Evolutionary conservation across 2,888 invertebrate genomes (phyloP).

Genomic region (Ceratothoa steindachneri): DNA sequence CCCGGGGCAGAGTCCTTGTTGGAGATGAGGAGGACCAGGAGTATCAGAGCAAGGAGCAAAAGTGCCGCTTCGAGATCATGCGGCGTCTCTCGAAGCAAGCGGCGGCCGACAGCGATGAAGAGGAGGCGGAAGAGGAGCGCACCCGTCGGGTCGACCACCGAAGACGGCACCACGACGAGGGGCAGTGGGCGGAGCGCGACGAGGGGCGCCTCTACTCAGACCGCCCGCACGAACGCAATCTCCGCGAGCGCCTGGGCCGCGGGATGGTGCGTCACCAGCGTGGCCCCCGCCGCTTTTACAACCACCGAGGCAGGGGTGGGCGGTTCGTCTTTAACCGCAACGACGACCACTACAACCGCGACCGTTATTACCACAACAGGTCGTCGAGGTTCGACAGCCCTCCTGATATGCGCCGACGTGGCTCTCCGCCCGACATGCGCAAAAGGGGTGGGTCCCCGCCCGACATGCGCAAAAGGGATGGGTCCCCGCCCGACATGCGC

Average conservation of each 20-base stretch:
- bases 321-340: background rate
- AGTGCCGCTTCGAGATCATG: background rate
- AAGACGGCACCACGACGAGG: background rate
- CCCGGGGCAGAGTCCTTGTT: background rate
- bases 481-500: background rate
- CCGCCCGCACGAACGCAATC: background rate
- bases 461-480: background rate
- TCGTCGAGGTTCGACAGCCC: background rate
- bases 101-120: background rate
- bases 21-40: background rate
- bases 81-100: background rate
- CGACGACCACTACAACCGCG: background rate
- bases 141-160: background rate
- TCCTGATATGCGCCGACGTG: background rate
- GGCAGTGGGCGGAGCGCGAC: background rate
- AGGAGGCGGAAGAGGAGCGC: background rate
- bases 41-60: background rate
- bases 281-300: background rate
- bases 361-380: background rate
- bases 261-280: background rate
- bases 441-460: background rate
- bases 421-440: background rate
- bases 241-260: background rate
- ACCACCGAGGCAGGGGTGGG: background rate
- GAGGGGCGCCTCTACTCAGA: background rate